Base-by-base conservation (phyloP, 2,888 invertebrate species). In the Taenaris catops region DNA sequence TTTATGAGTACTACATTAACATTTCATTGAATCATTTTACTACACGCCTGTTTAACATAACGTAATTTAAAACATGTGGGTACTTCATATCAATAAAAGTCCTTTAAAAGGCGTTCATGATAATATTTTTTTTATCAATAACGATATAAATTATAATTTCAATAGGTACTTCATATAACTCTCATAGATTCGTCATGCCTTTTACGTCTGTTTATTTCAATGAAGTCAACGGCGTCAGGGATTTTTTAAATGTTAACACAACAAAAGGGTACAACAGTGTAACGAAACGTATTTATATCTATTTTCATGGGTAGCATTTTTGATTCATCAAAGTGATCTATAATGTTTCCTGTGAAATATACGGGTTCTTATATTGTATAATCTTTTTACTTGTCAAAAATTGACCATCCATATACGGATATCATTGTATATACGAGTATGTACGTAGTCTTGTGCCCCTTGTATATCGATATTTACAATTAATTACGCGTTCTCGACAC, bases 111-210 rank as follows among this genome's bases (percentile, higher is more conserved):
- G 51, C 58, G 55, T 63, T 63, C 53, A 41, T 52, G 56, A 49
- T 51, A 41, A 48, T 48, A 53, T 60, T 65, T 72, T n/a, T 79
- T 79, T 78, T 76, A 78, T 74, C 67, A 72, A 73, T 71, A 64
- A 64, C 38, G 46, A 43, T 48, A 47, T 52, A 54, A 49, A 55
- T 55, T 49, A 58, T 52, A 59, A 64, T 21, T 21, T 11, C 31
- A 23, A 31, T 63, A 52, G 56, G 46, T 53, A 51, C 50, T 49
- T 54, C 67, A 72, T 70, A 58, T 66, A 63, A 65, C 61, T 69
- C 63, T 69, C 51, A 57, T 49, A 16, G 39, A 42, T 83, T 79
- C 71, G 79, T 70, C 70, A 80, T 53, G 68, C 71, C 69, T 70
- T 71, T 79, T 67, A 68, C 62, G 57, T 69, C 55, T 55, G 70